Evolutionary conservation across 2,113 vertebrate species (phyloP), one percentile per base, ranked within the genome.

Genomic region (Lagopus muta): DNA sequence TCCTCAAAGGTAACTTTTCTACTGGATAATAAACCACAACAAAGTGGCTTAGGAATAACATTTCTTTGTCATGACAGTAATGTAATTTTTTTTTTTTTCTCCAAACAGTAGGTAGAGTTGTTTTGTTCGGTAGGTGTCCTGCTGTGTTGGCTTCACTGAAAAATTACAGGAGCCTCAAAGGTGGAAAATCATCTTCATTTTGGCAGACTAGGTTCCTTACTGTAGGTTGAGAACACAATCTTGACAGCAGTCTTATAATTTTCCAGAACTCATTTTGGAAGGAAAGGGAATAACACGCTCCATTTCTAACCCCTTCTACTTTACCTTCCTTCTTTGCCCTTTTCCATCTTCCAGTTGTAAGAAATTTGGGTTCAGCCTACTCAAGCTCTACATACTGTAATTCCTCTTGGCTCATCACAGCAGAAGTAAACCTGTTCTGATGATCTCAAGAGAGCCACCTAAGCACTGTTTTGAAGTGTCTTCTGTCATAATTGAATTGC

Each of bases 241-340:
- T 81, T 81, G 36, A 90, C 76, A 90, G 24, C 36, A 52, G 42
- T 47, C 38, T 45, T 91, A 28, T 81, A 28, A 54, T 95, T 94
- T 89, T 73, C 45, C 57, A 84, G 32, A 85, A 52, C 27, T 77
- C 72, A 25, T 80, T 79, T 47, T 82, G 52, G n/a, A 94, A 94
- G 34, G 60, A 71, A 89, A 94, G 64, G 22, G 15, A 86, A 61
- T 77, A 73, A 7, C 28, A 74, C 38, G 13, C 32, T 95, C 38
- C 12, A 27, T 81, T 92, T 92, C 57, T 82, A 82, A 71, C 5
- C 25, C 11, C 4, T 82, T 78, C 25, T 84, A 36, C 14, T 72
- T 88, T 93, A 88, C 42, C 73, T 92, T 93, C 67, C n/a, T 72
- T 77, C 61, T 74, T 74, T 92, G 11, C 28, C 42, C 25, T 76